Evolutionary conservation across 2,797 vertebrate species (phyloP), one percentile per base, ranked within the genome.

Genomic region (Valencia hispanica): DNA sequence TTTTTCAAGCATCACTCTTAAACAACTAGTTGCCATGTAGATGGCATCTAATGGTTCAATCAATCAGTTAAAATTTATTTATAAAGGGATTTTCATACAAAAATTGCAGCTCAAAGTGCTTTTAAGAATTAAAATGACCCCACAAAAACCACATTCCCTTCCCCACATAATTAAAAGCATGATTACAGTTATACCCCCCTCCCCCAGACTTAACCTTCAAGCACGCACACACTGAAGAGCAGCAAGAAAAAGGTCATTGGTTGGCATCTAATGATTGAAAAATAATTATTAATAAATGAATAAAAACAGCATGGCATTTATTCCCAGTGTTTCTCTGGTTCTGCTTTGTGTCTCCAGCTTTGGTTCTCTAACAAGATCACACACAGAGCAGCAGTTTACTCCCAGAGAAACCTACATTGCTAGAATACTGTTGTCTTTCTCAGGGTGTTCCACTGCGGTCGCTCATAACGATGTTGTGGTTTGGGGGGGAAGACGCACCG

Each of bases 391-490:
- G 25, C 11, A 73, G 84, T 89, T 89, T 84, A 83, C 84, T 84
- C 47, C 85, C 80, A 75, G 75, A 93, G 80, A 91, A 92, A 90
- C 76, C 83, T 79, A 92, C 87, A 91, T 93, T 94, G 84, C 90
- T 93, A 89, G 91, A 94, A 89, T 90, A 92, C 91, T 91, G 85
- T 91, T 92, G 90, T 90, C 84, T 89, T 87, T 91, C 75, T 90
- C 83, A 72, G 91, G 89, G 87, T 86, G 86, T 89, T 92, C 80
- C 83, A 74, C 84, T 75, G 74, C 74, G 69, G 86, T 50, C 73
- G 77, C 70, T 84, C 43, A 30, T 82, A 77, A 80, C 70, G 7
- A 78, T 34, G 83, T 57, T 84, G 89, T 70, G 84, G 84, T 81
- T 87, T 74, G 75, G 84, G 71, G 74, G n/a, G 15, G 22, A n/a